Percentiles rank a stretch among this genome's conserved stretches.
Evolutionary conservation across 2,797 vertebrate genomes (phyloP).

Genomic region (Schizopygopsis pylzovi): DNA sequence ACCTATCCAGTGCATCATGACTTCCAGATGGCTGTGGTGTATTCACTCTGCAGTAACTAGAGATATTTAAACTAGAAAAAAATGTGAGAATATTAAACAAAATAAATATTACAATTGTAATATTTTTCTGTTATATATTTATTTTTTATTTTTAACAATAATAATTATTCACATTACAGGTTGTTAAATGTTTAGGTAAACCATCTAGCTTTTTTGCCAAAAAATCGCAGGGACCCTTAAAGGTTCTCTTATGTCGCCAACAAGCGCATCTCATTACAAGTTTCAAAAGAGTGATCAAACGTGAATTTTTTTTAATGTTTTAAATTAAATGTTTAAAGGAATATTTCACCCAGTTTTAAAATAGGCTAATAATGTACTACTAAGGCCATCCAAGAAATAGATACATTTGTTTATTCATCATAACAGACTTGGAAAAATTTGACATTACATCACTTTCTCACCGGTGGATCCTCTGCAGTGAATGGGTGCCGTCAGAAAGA

Average conservation of each 20-base stretch:
- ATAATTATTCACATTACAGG: not conserved
- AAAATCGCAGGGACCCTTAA: not conserved
- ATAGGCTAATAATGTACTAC: not conserved
- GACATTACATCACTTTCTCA: not conserved
- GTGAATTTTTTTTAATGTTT: too few species aligned
- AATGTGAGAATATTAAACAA: not conserved
- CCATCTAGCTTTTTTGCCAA: not conserved
- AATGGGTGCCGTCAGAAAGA: not conserved
- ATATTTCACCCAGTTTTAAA: not conserved
- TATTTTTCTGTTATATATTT: too few species aligned
- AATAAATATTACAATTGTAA: not conserved
- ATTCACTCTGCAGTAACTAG: not conserved
- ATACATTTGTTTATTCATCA: not conserved
- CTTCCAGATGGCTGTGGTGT: not conserved
- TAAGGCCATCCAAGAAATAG: not conserved
- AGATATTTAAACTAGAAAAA: not conserved
- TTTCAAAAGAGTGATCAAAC: not conserved
- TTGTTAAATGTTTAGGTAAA: not conserved
- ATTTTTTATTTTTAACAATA: too few species aligned
- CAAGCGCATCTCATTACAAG: not conserved
- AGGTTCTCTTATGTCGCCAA: not conserved
- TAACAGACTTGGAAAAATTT: not conserved
- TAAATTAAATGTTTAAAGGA: not conserved
- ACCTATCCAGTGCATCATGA: not conserved
- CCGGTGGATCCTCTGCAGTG: not conserved